phyloP scores from a whole-genome alignment of 2,888 invertebrate species.

The Torymus tubicola region DNA sequence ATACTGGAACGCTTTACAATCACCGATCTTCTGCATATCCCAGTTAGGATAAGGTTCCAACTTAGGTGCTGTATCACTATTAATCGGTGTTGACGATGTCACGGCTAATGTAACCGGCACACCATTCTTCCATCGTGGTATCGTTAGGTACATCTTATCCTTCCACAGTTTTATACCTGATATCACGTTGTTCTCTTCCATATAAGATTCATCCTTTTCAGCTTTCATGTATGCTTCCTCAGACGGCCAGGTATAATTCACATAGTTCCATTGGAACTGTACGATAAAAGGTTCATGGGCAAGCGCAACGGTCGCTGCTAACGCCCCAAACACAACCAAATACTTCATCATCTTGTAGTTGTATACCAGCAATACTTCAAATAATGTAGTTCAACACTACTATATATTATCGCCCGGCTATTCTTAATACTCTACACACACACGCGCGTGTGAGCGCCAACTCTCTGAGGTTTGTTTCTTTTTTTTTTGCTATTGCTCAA shows the following conservation, averaged over 20 bases:
- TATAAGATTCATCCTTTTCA: slow-evolving; percentile 79
- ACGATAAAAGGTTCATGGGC: slow-evolving; percentile 80
- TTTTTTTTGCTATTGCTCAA: slow-evolving; percentile 53
- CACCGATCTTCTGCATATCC: slow-evolving; percentile 82
- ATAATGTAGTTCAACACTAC: slow-evolving; percentile 45
- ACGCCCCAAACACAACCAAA: slow-evolving; percentile 54
- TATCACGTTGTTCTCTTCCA: slow-evolving; percentile 83
- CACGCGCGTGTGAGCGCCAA: too few species aligned
- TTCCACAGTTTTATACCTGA: slow-evolving; percentile 84
- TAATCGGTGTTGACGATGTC: slow-evolving; percentile 75
- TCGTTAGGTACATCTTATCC: slow-evolving; percentile 82
- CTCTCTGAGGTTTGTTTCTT: too few species aligned
- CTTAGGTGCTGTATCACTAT: slow-evolving; percentile 79
- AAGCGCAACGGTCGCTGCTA: slow-evolving; percentile 48
- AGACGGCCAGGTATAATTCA: slow-evolving; percentile 84
- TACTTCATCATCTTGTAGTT: slow-evolving; percentile 50
- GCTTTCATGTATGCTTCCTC: slow-evolving; percentile 79
- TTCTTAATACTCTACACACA: slow-evolving; percentile 54
- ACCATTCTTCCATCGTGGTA: slow-evolving; percentile 84
- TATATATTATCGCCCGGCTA: slow-evolving; percentile 56
- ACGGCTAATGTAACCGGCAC: slow-evolving; percentile 84
- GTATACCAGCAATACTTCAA: neutral
- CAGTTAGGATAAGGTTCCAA: slow-evolving; percentile 85
- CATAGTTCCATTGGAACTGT: slow-evolving; percentile 84
- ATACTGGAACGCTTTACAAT: slow-evolving; percentile 84